Conservation (phyloP, 2,797 vertebrate species). For the Delichon dasypus region DNA sequence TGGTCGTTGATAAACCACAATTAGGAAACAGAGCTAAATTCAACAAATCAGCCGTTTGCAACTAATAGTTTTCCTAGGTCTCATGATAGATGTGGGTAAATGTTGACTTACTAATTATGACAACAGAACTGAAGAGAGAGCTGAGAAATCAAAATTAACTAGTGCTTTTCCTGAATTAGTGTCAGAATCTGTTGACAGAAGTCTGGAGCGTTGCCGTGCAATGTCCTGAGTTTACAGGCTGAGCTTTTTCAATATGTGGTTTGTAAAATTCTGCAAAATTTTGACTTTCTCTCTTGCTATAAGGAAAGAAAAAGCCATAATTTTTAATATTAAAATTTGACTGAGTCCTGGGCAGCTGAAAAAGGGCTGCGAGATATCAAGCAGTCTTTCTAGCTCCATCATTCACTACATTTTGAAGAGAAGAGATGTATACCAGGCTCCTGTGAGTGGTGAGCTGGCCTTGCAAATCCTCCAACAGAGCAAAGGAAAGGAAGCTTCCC, state of each 20-base stretch:
- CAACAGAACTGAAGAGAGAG: slow-evolving; percentile 28
- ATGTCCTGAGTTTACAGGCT: accelerated
- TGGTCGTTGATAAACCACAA: slow-evolving; percentile 30
- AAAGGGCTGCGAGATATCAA: not conserved
- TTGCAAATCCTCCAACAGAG: not conserved
- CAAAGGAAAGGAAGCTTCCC: not conserved
- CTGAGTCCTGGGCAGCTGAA: not conserved
- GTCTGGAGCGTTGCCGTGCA: not conserved
- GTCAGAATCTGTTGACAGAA: not conserved
- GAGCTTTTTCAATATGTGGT: not conserved
- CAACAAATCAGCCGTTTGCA: slow-evolving; percentile 63
- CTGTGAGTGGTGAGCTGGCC: not conserved
- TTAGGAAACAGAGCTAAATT: slow-evolving; percentile 50
- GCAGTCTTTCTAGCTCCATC: not conserved
- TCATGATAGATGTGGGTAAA: slow-evolving; percentile 64
- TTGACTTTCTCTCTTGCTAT: not conserved
- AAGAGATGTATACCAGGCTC: not conserved
- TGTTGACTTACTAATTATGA: slow-evolving; percentile 68
- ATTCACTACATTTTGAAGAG: not conserved
- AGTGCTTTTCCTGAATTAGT: slow-evolving; percentile 39
- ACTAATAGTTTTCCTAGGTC: slow-evolving; percentile 61
- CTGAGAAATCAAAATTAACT: slow-evolving; percentile 55
- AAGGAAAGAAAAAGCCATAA: not conserved
- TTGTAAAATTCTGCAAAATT: not conserved
- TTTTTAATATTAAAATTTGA: not conserved